These are phyloP conservation scores for Lycocerus yunnanus DNA, from an alignment of 2,888 invertebrate genomes.

Conservation along the genomic window DNA sequence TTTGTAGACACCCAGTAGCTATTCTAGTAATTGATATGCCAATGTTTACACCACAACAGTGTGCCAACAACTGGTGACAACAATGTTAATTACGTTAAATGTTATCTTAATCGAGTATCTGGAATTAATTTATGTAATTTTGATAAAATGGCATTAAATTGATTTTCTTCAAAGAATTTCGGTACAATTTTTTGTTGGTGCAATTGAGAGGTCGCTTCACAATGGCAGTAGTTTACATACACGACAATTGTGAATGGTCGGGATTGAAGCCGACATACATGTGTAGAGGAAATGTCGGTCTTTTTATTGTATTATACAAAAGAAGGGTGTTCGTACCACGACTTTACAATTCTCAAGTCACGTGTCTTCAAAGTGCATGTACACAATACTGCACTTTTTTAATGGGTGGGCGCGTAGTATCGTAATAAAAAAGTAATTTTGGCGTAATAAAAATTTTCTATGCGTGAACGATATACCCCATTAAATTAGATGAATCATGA, in stretches of 20 bases:
- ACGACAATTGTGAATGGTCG: slow-evolving; percentile 22
- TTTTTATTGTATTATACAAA: slow-evolving; percentile 38
- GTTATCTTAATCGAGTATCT: neutral
- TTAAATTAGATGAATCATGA: neutral
- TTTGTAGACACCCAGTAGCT: neutral
- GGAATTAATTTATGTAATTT: neutral
- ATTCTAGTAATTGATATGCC: neutral
- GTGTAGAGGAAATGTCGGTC: slow-evolving; percentile 37
- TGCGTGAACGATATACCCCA: neutral
- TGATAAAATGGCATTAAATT: neutral
- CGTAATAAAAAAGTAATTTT: neutral
- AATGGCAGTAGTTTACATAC: neutral
- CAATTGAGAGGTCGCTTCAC: neutral
- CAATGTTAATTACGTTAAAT: neutral
- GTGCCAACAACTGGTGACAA: neutral
- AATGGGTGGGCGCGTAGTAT: neutral
- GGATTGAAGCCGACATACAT: slow-evolving; percentile 37
- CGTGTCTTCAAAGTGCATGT: slow-evolving; percentile 36
- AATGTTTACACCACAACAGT: neutral
- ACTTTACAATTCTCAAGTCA: slow-evolving; percentile 37
- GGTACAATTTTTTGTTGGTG: neutral
- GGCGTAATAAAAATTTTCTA: neutral
- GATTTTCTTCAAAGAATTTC: neutral
- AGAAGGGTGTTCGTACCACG: slow-evolving; percentile 39
- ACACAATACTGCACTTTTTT: slow-evolving; percentile 29